Base-by-base conservation (phyloP, 1,140 invertebrate species). In the Megalopta genalis region DNA sequence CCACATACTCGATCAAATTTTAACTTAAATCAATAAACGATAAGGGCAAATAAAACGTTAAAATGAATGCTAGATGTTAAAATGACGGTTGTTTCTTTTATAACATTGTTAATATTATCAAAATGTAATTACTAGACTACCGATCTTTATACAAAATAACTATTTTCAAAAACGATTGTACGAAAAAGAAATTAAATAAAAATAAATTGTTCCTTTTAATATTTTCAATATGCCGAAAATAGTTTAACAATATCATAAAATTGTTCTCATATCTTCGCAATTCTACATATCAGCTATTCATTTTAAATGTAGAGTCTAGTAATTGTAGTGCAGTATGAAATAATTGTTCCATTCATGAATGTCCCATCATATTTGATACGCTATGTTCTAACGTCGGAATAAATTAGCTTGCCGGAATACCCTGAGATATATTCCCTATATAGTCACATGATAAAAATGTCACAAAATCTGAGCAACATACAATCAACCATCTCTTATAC, bases 371-470 rank as follows among this genome's bases (percentile, higher is more conserved):
- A 23, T 39, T 57, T 2, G 71, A 77, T 62, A 32, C 23, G 52
- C n/a, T 2, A 54, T 10, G 60, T 69, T 72, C 32, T 16, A 65
- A 73, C 32, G 66, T 32, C 65, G 25, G 54, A 85, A 85, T 81
- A 85, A 81, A 68, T 85, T 84, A 84, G 68, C 18, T 64, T 73
- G 54, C 60, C 14, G 21, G 27, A 60, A 75, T 63, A 84, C 52
- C 27, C 66, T 68, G 59, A 85, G 82, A 83, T 39, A 80, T 80
- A 80, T 32, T 80, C 39, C 80, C 67, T 54, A 84, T 60, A 49
- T 84, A 70, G 66, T 75, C 82, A 84, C 77, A 80, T 62, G 54
- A 84, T 83, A 80, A 83, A 84, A 84, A 83, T 49, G 71, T 54
- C 27, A 42, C 39, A 65, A 7, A 49, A 71, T 42, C 57, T 64